phyloP scores from a whole-genome alignment of 1,140 invertebrate species.

The Steinernema khuongi region DNA sequence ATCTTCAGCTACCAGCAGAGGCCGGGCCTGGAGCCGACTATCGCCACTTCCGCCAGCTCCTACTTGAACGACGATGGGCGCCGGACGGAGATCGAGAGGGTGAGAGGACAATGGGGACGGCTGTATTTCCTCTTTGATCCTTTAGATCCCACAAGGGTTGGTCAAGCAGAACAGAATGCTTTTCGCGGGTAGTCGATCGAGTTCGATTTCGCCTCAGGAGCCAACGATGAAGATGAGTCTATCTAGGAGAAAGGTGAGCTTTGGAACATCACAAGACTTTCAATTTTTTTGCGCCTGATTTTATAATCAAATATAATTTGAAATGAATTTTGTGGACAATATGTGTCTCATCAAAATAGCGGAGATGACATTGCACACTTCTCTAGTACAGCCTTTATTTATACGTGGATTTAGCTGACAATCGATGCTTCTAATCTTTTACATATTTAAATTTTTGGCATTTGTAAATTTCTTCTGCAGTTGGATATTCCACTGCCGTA shows the following conservation, averaged over 20 bases:
- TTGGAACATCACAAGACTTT: background rate
- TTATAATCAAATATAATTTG: no score
- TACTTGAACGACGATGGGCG: conserved; percentile 6
- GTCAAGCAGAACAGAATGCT: conserved; percentile 7
- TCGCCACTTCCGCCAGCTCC: background rate
- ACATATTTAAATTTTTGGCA: no score
- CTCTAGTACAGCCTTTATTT: no score
- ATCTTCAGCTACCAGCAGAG: background rate
- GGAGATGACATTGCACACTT: no score
- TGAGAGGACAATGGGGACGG: background rate
- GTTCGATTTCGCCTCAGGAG: background rate
- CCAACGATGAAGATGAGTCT: background rate
- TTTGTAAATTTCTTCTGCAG: no score
- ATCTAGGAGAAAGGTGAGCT: background rate
- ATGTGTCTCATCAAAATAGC: no score
- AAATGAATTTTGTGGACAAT: no score
- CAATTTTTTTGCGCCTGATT: no score
- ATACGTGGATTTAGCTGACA: no score
- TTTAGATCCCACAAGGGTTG: background rate
- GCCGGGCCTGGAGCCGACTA: background rate
- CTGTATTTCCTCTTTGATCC: background rate
- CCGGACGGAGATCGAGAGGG: background rate
- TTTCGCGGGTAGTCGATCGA: background rate
- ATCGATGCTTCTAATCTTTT: no score
- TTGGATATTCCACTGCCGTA: no score